Conservation (phyloP, 2,113 vertebrate genomes). For the Pangasianodon hypophthalmus region DNA sequence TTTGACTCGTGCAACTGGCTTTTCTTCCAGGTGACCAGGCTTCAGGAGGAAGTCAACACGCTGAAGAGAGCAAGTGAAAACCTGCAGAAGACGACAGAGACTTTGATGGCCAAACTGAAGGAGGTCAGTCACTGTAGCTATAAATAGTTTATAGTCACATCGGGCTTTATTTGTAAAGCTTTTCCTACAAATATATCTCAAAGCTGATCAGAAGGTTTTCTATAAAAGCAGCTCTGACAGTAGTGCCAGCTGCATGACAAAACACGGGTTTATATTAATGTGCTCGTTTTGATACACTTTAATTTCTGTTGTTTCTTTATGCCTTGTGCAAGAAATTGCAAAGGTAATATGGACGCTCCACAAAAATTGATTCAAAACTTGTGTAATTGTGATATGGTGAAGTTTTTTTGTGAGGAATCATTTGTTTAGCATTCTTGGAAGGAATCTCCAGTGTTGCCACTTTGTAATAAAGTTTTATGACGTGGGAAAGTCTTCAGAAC, state of each 20-base stretch:
- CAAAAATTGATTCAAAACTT: neutral
- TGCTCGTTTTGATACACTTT: neutral
- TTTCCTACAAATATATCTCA: neutral
- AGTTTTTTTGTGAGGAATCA: neutral
- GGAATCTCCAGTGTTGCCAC: neutral
- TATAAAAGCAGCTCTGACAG: too few relatives aligned
- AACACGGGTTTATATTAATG: neutral
- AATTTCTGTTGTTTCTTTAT: neutral
- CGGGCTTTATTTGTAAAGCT: neutral
- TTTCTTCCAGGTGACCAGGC: slow-evolving; percentile 75
- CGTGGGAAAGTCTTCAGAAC: neutral
- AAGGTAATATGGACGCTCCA: neutral
- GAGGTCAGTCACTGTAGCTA: slow-evolving; percentile 72
- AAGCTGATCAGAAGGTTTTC: neutral
- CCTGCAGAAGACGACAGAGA: slow-evolving; percentile 84
- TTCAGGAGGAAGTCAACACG: slow-evolving; percentile 82
- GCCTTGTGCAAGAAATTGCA: neutral
- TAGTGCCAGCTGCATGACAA: neutral
- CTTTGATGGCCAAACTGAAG: slow-evolving; percentile 88
- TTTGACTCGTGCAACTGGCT: too few relatives aligned
- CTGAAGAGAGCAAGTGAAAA: slow-evolving; percentile 84
- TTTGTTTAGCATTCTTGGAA: neutral
- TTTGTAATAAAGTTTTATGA: neutral
- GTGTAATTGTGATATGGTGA: neutral
- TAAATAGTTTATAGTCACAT: neutral